These are phyloP conservation scores for Lepas anatifera DNA, from an alignment of 2,888 invertebrate genomes.

Conservation along the genomic window DNA sequence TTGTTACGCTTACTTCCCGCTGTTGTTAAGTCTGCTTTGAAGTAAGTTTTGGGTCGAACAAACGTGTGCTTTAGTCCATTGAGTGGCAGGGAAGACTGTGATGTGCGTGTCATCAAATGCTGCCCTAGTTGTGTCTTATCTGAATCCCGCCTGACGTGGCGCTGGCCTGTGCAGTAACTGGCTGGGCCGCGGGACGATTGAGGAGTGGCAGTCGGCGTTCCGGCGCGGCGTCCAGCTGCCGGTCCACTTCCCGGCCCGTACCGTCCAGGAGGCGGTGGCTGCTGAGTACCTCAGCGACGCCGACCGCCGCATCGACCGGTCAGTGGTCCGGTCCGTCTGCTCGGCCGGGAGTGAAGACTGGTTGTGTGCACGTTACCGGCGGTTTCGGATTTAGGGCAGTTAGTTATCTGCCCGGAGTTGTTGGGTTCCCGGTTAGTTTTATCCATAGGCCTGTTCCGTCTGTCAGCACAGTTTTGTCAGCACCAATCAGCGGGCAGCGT, in stretches of 20 bases:
- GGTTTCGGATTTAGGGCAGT: constrained; percentile 69
- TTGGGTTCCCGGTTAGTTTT: background rate
- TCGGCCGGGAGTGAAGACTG: constrained; percentile 68
- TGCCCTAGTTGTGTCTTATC: no score
- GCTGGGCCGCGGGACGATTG: background rate
- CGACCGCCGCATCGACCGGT: constrained; percentile 57
- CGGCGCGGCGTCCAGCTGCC: constrained; percentile 9
- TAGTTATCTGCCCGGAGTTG: constrained; percentile 21
- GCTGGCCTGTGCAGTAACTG: background rate
- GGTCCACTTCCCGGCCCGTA: constrained; percentile 18
- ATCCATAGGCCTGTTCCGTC: constrained; percentile 19
- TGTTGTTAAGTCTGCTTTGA: no score
- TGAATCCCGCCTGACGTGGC: no score
- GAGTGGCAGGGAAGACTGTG: no score
- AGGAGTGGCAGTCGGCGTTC: background rate
- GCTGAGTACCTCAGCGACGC: constrained; percentile 30
- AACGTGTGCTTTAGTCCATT: no score
- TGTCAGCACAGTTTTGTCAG: no score
- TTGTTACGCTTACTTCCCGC: no score
- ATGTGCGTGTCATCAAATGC: no score
- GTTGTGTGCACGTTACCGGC: constrained; percentile 70
- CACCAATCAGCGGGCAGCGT: no score
- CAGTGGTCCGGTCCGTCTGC: constrained; percentile 55
- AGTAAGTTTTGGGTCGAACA: no score
- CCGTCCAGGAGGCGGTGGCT: constrained; percentile 31